Evolutionary conservation across 2,113 vertebrate species (phyloP).

Genomic region (Amphiprion ocellaris): DNA sequence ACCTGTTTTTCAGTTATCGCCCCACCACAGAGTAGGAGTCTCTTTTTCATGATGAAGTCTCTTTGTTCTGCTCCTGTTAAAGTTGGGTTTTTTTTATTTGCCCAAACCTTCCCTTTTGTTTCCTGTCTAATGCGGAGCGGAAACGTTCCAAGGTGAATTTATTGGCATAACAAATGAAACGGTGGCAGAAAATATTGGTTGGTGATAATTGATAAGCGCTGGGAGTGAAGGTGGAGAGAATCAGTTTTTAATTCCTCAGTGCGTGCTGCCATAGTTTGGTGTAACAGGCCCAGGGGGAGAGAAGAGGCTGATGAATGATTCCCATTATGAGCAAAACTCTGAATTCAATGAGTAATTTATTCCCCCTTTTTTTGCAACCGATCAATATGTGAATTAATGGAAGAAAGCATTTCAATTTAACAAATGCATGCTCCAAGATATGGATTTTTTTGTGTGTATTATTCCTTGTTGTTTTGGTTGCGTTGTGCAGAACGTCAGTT

Average conservation of each 20-base stretch:
- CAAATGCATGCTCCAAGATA: slow-evolving; percentile 61
- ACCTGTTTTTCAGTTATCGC: slow-evolving; percentile 21
- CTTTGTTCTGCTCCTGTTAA: slow-evolving; percentile 16
- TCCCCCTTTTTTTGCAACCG: slow-evolving; percentile 15
- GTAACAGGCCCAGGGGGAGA: slow-evolving; percentile 52
- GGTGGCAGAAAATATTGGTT: slow-evolving; percentile 67
- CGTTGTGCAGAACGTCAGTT: slow-evolving; percentile 36
- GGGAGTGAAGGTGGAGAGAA: slow-evolving; percentile 66
- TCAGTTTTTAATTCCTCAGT: slow-evolving; percentile 67
- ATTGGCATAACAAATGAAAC: slow-evolving; percentile 67
- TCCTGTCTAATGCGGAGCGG: slow-evolving; percentile 13
- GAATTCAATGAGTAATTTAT: slow-evolving; percentile 66
- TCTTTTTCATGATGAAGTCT: slow-evolving; percentile 19
- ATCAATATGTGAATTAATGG: slow-evolving; percentile 78
- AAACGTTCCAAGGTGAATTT: slow-evolving; percentile 43
- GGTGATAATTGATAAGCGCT: slow-evolving; percentile 80
- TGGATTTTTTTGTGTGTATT: slow-evolving; percentile 49
- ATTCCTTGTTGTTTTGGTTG: slow-evolving; percentile 50
- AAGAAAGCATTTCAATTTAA: slow-evolving; percentile 77
- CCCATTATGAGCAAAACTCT: slow-evolving; percentile 66
- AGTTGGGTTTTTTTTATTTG: slow-evolving; percentile 17
- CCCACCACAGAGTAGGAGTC: background rate
- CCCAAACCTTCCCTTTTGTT: slow-evolving; percentile 37
- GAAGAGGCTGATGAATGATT: slow-evolving; percentile 64
- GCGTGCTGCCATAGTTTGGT: slow-evolving; percentile 50